Percentiles rank a stretch among this genome's conserved stretches.
These are phyloP conservation scores for Pseudopipra pipra DNA, from an alignment of 2,113 vertebrate genomes.

Conservation along the genomic window DNA sequence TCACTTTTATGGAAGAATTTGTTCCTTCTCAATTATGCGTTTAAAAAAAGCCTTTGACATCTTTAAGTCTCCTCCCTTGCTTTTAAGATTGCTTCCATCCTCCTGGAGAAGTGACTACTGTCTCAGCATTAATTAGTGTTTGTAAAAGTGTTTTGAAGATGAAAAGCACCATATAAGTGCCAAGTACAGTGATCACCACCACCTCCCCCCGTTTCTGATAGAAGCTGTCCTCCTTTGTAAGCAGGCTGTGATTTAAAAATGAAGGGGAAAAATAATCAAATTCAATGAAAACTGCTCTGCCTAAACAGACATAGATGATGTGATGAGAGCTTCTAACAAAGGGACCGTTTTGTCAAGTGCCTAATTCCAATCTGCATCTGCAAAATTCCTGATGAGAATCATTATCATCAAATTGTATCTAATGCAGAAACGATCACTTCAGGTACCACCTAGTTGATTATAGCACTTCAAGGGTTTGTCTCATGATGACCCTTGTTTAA, in stretches of 20 bases:
- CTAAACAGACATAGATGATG: neutral
- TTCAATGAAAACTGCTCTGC: neutral
- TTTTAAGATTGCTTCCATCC: constrained; percentile 24
- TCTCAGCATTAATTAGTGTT: constrained; percentile 63
- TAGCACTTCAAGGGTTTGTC: neutral
- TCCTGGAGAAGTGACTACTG: constrained; percentile 33
- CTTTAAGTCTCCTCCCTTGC: constrained; percentile 29
- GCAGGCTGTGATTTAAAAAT: constrained; percentile 41
- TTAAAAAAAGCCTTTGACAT: neutral
- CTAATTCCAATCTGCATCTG: constrained; percentile 42
- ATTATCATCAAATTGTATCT: constrained; percentile 8
- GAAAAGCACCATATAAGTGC: constrained; percentile 29
- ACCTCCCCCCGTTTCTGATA: neutral
- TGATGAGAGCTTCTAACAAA: constrained; percentile 49
- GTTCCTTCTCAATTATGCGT: constrained; percentile 11
- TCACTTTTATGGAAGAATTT: neutral
- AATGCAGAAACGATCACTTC: neutral
- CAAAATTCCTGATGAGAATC: constrained; percentile 30
- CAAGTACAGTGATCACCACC: constrained; percentile 8
- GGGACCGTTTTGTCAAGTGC: constrained; percentile 47
- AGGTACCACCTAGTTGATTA: constrained; percentile 39
- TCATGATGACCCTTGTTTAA: constrained; percentile 7
- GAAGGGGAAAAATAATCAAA: constrained; percentile 46
- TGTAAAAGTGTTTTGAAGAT: constrained; percentile 53
- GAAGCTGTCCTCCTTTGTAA: constrained; percentile 27